phyloP scores from a whole-genome alignment of 2,113 vertebrate genomes.

The Fulmarus glacialis region DNA sequence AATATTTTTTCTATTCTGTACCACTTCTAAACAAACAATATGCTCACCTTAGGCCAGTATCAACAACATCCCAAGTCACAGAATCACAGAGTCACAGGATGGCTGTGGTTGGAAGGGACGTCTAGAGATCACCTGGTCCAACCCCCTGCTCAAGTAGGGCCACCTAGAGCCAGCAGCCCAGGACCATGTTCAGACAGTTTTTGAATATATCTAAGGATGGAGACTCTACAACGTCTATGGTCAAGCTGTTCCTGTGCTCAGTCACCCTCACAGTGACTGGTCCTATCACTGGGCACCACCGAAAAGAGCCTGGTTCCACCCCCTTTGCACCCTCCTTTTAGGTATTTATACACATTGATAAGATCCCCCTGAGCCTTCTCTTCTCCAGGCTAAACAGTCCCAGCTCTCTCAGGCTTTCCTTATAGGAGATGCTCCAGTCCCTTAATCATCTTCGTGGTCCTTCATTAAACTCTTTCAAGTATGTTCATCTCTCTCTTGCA shows the following conservation, averaged over 20 bases:
- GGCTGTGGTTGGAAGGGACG: background rate
- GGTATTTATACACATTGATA: no score
- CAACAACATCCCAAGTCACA: background rate
- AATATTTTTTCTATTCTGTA: background rate
- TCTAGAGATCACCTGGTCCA: background rate
- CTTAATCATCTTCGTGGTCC: no score
- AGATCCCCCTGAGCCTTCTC: no score
- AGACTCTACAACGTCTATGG: background rate
- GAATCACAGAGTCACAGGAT: background rate
- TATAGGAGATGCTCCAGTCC: no score
- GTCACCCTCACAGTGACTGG: background rate
- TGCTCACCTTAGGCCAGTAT: background rate
- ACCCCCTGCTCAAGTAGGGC: background rate
- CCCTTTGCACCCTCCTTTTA: no score
- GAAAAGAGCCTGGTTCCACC: background rate
- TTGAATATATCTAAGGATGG: background rate
- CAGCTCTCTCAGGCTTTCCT: no score
- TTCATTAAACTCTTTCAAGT: no score
- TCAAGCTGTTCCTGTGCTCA: background rate
- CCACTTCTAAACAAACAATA: background rate
- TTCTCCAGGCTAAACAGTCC: no score
- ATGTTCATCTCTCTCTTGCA: no score
- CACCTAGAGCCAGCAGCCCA: background rate
- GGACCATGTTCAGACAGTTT: background rate
- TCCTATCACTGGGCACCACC: background rate